phyloP scores from a whole-genome alignment of 2,888 invertebrate genomes.

The Parnassius orleans region DNA sequence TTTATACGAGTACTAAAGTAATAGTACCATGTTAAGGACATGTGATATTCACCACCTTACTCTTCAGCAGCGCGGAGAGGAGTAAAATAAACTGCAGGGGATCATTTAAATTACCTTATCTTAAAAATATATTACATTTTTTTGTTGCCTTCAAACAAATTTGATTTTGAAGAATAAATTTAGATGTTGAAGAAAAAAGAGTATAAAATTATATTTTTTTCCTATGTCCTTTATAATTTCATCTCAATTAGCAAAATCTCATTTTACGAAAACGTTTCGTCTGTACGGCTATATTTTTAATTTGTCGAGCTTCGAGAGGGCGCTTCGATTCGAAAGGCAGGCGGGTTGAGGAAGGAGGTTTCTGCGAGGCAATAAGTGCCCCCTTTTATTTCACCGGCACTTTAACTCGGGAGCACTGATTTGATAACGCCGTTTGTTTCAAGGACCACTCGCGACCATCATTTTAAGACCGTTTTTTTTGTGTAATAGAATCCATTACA shows the following conservation, averaged over 20 bases:
- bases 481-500: conserved; percentile 37
- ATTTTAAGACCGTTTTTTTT: conserved; percentile 56
- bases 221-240: neutral
- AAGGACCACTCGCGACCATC: conserved; percentile 65
- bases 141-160: too few species aligned
- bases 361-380: conserved; percentile 69
- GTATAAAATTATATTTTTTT: too few species aligned
- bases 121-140: too few species aligned
- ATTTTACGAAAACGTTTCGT: conserved; percentile 17
- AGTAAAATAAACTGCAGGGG: too few species aligned
- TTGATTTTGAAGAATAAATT: too few species aligned
- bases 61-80: too few species aligned
- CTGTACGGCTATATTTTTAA: conserved; percentile 22
- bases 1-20: neutral
- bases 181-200: too few species aligned
- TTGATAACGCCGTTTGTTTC: conserved; percentile 79
- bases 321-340: conserved; percentile 16
- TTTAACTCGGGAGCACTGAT: conserved; percentile 78
- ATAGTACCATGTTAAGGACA: neutral
- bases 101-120: too few species aligned
- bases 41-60: too few species aligned
- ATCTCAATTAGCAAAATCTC: conserved; percentile 11
- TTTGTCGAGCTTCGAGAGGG: conserved; percentile 25
- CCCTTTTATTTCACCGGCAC: conserved; percentile 75
- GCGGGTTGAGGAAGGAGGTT: conserved; percentile 33